These are phyloP conservation scores for Rhabdornis inornatus DNA, from an alignment of 2,113 vertebrate species.

Conservation along the genomic window DNA sequence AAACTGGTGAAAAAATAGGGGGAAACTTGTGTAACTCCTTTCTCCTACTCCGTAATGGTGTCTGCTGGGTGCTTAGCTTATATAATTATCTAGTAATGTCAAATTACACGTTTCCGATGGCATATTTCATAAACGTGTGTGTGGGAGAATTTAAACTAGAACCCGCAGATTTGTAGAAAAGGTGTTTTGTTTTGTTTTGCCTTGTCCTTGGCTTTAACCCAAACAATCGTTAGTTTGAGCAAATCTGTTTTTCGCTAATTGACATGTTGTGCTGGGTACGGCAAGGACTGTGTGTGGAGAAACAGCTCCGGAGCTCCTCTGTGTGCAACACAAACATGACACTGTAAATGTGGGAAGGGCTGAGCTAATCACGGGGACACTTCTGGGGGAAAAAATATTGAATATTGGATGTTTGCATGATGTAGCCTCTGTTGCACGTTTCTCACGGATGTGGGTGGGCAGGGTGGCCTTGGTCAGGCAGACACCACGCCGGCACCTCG, in stretches of 20 bases:
- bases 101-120: not conserved
- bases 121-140: not conserved
- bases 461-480: not conserved
- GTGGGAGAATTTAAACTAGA: not conserved
- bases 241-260: not conserved
- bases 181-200: not conserved
- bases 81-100: not conserved
- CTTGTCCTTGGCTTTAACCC: not conserved
- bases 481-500: not conserved
- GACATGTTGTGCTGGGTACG: not conserved
- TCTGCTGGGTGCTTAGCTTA: not conserved
- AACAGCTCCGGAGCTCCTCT: not conserved
- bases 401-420: accelerated
- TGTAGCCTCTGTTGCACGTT: not conserved
- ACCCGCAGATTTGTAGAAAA: not conserved
- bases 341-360: not conserved
- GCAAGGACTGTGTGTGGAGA: not conserved
- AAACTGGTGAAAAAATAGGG: not conserved
- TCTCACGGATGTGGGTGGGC: not conserved
- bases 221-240: not conserved
- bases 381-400: accelerated
- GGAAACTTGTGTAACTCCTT: not conserved
- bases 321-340: not conserved
- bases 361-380: not conserved
- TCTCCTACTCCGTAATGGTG: not conserved